phyloP scores from a whole-genome alignment of 1,140 invertebrate species.

The Tetranychus urticae region DNA sequence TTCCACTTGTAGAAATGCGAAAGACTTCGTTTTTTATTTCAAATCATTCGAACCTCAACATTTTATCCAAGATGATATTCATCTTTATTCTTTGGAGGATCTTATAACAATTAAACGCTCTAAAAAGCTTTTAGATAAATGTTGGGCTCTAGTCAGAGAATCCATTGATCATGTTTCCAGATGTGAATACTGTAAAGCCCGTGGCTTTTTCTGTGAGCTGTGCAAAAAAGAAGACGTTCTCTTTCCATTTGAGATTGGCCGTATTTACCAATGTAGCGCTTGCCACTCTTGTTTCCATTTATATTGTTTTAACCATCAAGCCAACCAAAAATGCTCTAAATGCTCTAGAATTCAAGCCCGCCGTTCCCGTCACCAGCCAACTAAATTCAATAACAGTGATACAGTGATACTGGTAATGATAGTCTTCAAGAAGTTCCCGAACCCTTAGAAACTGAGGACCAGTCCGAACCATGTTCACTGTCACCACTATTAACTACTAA shows the following conservation, averaged over 20 bases:
- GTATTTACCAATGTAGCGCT: slow-evolving; percentile 33
- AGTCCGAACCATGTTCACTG: no score
- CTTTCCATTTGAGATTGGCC: slow-evolving; percentile 49
- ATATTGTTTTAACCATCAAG: slow-evolving; percentile 16
- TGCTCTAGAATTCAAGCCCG: slow-evolving; percentile 20
- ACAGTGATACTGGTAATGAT: no score
- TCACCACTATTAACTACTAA: no score
- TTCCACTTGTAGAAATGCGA: slow-evolving; percentile 17
- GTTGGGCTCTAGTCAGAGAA: slow-evolving; percentile 32
- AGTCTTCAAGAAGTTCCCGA: no score
- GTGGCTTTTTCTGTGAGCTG: slow-evolving; percentile 55
- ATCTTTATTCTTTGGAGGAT: slow-evolving; percentile 48
- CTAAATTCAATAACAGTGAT: no score
- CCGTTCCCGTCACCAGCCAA: neutral
- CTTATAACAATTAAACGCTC: slow-evolving; percentile 35
- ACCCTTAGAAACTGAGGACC: no score
- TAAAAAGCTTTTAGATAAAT: slow-evolving; percentile 30
- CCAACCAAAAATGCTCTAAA: slow-evolving; percentile 20
- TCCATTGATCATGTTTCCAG: slow-evolving; percentile 36
- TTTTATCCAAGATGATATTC: slow-evolving; percentile 26
- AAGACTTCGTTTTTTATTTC: slow-evolving; percentile 1
- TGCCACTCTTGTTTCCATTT: slow-evolving; percentile 22
- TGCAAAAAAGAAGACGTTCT: slow-evolving; percentile 35
- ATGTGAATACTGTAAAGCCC: slow-evolving; percentile 45
- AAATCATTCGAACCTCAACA: slow-evolving; percentile 18